Evolutionary conservation across 92 coral and sea anemone species (phyloP), one percentile per base, ranked within the genome.

Genomic region (Actinostola sp.): DNA sequence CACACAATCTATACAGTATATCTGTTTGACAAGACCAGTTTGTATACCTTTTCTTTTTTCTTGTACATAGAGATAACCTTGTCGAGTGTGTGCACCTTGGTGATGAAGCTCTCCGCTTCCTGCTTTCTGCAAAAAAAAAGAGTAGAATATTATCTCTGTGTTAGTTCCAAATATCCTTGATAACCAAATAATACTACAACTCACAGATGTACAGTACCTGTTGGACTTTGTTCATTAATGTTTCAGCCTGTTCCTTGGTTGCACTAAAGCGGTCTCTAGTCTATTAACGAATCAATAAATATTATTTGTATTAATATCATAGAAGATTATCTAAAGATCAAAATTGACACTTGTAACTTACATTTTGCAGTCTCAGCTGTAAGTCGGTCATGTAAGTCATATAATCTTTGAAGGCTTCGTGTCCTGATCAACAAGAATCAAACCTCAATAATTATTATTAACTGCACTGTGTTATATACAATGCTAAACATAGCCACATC

Each of bases 241-340:
- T 88, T 53, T 70, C 97, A 0, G 99, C 97, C 66, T 95, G 90
- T n/a, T 72, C 88, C 78, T 95, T 92, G 2, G 99, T 84, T 35
- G 93, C 84, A 72, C 93, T 80, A 74, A 95, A 95, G 80, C 99
- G 72, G 67, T 95, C 99, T 63, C 99, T 88, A 6, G 99, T 95
- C 99, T 95, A 68, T 35, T 83, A 74, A 14, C 8, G 44, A 71
- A 20, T 30, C 24, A 52, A 23, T 53, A 42, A 59, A 14, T 11
- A 48, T n/a, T n/a, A n/a, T n/a, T n/a, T n/a, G n/a, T n/a, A n/a
- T n/a, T n/a, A n/a, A n/a, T 35, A 20, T 20, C 6, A 48, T 6
- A 34, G 14, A 4, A 25, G n/a, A 8, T 23, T 20, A 38, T 17
- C 16, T 34, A 17, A 13, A 6, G 10, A 7, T 27, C 15, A 38